Conservation (phyloP, 1,140 invertebrate species). For the Cephus cinctus region DNA sequence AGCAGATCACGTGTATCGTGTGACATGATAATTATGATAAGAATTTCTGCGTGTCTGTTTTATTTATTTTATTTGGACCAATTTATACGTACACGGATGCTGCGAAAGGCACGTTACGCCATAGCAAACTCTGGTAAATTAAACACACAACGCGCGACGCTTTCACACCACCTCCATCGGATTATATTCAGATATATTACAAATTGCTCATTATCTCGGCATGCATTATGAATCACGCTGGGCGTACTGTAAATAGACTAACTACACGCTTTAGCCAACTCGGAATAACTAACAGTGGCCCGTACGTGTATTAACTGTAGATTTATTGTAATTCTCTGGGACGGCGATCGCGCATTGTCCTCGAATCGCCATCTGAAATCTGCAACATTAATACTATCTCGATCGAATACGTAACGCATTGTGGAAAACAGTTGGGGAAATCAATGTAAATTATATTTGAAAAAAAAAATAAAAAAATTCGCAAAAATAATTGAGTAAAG, state of each 20-base stretch:
- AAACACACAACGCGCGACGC: neutral
- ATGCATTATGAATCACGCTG: conserved; percentile 47
- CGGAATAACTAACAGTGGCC: conserved; percentile 45
- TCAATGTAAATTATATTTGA: too few relatives aligned
- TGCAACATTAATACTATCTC: too few relatives aligned
- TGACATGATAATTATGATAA: too few relatives aligned
- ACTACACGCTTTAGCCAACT: conserved; percentile 35
- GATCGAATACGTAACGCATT: too few relatives aligned
- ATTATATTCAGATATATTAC: conserved; percentile 51
- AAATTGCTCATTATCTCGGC: conserved; percentile 53
- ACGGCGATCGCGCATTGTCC: conserved; percentile 48
- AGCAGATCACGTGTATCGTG: too few relatives aligned
- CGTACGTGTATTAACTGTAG: conserved; percentile 44
- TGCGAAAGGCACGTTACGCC: neutral
- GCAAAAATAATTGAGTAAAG: too few relatives aligned
- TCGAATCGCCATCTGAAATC: too few relatives aligned
- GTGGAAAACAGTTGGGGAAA: too few relatives aligned
- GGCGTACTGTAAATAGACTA: conserved; percentile 41
- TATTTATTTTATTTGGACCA: too few relatives aligned
- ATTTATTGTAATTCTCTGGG: conserved; percentile 54
- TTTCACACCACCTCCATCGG: neutral
- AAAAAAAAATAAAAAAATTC: too few relatives aligned
- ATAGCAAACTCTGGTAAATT: neutral
- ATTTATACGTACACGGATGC: neutral
- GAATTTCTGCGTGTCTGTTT: too few relatives aligned